phyloP scores from a whole-genome alignment of 2,113 vertebrate genomes.

The Rhipidura dahli region DNA sequence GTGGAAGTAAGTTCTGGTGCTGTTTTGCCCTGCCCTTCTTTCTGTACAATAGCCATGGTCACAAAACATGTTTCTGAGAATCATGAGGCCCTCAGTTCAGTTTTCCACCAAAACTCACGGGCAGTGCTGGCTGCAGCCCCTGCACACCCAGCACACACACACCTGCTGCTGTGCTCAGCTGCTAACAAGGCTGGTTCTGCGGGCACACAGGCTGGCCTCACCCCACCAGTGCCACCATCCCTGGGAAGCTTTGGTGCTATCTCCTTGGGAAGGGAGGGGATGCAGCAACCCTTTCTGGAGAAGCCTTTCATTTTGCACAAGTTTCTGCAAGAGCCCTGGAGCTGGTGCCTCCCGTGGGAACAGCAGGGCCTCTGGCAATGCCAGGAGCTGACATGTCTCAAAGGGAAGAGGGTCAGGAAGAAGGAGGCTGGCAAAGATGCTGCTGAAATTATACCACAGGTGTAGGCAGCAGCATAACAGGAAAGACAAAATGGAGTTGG shows the following conservation, averaged over 20 bases:
- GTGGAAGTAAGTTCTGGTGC: background rate
- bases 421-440: background rate
- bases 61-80: background rate
- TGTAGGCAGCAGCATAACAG: background rate
- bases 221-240: background rate
- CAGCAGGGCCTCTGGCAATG: background rate
- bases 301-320: background rate
- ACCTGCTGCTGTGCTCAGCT: accelerated
- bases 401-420: background rate
- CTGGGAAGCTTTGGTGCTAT: background rate
- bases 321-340: background rate
- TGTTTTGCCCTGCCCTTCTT: background rate
- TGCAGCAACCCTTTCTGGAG: background rate
- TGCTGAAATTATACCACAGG: background rate
- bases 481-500: background rate
- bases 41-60: background rate
- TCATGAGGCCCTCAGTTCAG: background rate
- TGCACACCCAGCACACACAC: accelerated
- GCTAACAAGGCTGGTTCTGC: background rate
- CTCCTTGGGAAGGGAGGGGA: background rate
- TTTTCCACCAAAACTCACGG: background rate
- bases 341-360: background rate
- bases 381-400: background rate
- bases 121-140: background rate
- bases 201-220: background rate